Base-by-base conservation (phyloP, 2,797 vertebrate genomes). In the Dryobates pubescens region DNA sequence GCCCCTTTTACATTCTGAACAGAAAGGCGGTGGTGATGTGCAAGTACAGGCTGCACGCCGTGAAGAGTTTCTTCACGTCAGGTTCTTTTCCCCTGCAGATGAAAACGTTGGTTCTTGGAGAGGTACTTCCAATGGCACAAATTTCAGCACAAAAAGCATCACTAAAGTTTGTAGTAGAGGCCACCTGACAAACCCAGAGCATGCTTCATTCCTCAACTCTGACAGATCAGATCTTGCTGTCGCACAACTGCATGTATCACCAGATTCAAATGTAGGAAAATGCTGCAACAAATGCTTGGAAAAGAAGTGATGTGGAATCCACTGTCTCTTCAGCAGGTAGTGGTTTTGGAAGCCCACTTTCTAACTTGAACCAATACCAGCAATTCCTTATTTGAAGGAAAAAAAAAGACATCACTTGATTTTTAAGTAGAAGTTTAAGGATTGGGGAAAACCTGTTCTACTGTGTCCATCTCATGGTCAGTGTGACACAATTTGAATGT, bases 321-420 rank as follows among this genome's bases (percentile, higher is more conserved):
- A 15, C 43, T 62, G 8, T 54, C 74, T 83, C 88, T 87, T 75
- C 95, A 95, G 26, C 96, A 87, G 97, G 97, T 59, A 97, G 95
- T 90, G 94, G 78, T 65, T 97, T 97, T 83, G 95, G 95, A 69
- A 97, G 95, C 84, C 94, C 93, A 1, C 76, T 97, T 81, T 29
- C 77, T 68, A 78, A 91, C 65, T 88, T 93, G 75, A 96, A 94
- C 70, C 86, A n/a, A 56, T 64, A 53, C 49, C 49, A 65, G 82
- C 45, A 29, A 27, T 82, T 84, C 63, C 58, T 89, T 0, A 2
- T 53, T 74, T 70, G 82, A 89, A 94, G 88, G 88, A 34, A 77
- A 67, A 76, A 67, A 74, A 84, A 51, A 38, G 54, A 72, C 49
- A 24, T 81, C 36, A 30, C 16, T 58, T 62, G 22, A 68, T 95